These are phyloP conservation scores for Cryptus viduatorius DNA, from an alignment of 2,888 invertebrate genomes.

Conservation along the genomic window DNA sequence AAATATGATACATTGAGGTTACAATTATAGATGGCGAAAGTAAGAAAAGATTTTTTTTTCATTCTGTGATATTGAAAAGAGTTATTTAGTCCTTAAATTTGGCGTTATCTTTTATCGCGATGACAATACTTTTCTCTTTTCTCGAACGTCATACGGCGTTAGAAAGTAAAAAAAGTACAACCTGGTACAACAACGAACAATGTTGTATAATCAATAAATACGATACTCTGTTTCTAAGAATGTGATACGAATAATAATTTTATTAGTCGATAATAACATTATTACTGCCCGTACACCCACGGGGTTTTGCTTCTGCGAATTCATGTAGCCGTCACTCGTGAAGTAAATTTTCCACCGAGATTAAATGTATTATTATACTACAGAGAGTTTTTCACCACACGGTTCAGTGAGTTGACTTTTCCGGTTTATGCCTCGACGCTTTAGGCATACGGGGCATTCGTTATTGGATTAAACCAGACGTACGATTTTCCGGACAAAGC, in stretches of 20 bases:
- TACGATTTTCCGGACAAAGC: conserved; percentile 42
- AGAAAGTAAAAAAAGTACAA: too few relatives aligned
- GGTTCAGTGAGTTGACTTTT: conserved; percentile 26
- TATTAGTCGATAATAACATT: neutral
- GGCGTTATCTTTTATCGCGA: too few relatives aligned
- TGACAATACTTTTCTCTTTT: too few relatives aligned
- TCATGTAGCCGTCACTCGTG: neutral
- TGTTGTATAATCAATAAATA: neutral
- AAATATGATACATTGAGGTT: too few relatives aligned
- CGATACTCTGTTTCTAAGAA: neutral
- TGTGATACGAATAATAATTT: neutral
- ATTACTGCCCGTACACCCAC: neutral
- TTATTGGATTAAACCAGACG: conserved; percentile 57
- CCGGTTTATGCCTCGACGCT: conserved; percentile 34
- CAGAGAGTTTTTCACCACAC: conserved; percentile 2
- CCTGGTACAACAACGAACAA: too few relatives aligned
- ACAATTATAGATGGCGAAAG: too few relatives aligned
- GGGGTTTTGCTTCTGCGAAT: neutral
- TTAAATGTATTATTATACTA: neutral
- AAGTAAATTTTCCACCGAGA: neutral
- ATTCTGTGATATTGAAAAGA: too few relatives aligned
- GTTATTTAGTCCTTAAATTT: too few relatives aligned
- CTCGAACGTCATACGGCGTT: too few relatives aligned
- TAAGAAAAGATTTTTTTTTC: too few relatives aligned
- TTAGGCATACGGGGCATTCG: conserved; percentile 14